Evolutionary conservation across 2,113 vertebrate species (phyloP), one percentile per base, ranked within the genome.

Genomic region (Pteruthius melanotis): DNA sequence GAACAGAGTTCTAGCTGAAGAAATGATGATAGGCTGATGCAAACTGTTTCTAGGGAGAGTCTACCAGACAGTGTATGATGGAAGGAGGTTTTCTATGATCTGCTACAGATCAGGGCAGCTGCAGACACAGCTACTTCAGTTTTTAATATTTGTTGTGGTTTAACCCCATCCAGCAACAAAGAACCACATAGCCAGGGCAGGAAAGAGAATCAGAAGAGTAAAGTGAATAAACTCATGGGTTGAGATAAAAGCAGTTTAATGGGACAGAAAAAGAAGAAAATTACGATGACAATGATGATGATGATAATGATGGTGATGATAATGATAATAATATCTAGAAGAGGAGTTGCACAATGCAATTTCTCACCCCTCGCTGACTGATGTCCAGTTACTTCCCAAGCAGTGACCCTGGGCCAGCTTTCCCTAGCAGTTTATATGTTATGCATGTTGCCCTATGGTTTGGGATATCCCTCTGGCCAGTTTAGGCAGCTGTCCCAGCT

Each of bases 331-430:
- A 20, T 59, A 44, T 44, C 9, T 72, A 74, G 69, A 81, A 37
- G 31, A 81, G 10, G 37, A n/a, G 19, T 72, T 33, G 8, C 31
- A 45, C 52, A 35, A 57, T 57, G 15, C 30, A 60, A 4, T 40
- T 60, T 45, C 39, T 53, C 45, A 35, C 7, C 13, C 19, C 39
- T 68, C 0, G 0, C 37, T 68, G 45, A 21, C 9, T 1, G 7
- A 16, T 59, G 19, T 39, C 60, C 19, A 39, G 23, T 33, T 23
- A 53, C 4, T 18, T 49, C 22, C n/a, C 10, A 4, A 50, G 54
- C 42, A 61, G 31, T 23, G 35, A 54, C 23, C 15, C 15, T 35
- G 33, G 19, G 35, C 47, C 54, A 75, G 31, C 22, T 49, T 22
- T 75, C 23, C 53, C 15, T 31, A 56, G 8, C 40, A 40, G 13